phyloP scores from a whole-genome alignment of 1,140 invertebrate species.

The Apocrypta bakeri region DNA sequence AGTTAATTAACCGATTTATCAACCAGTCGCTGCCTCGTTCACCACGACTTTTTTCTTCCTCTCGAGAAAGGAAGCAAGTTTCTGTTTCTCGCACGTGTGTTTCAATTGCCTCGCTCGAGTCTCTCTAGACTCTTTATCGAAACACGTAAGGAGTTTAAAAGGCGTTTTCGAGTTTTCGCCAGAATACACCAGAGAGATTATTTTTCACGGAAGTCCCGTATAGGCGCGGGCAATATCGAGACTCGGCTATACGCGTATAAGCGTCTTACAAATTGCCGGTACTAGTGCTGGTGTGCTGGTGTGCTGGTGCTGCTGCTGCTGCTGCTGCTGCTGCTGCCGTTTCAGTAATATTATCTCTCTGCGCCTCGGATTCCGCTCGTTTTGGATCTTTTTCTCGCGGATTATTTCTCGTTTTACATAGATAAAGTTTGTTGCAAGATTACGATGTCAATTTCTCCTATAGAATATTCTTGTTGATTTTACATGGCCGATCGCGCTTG shows the following conservation, averaged over 20 bases:
- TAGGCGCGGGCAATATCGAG: not conserved
- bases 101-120: not conserved
- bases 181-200: conserved; percentile 2
- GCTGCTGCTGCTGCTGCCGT: no score
- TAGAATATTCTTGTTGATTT: not conserved
- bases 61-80: not conserved
- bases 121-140: not conserved
- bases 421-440: conserved; percentile 24
- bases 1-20: conserved; percentile 48
- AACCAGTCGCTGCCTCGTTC: not conserved
- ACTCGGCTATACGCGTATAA: not conserved
- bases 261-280: not conserved
- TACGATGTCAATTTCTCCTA: conserved; percentile 6
- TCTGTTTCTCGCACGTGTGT: not conserved
- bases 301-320: no score
- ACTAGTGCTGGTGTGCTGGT: no score
- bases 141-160: not conserved
- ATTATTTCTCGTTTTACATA: conserved; percentile 14
- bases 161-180: conserved; percentile 26
- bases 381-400: not conserved
- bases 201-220: conserved; percentile 22
- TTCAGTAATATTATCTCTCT: not conserved
- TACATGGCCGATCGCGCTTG: not conserved
- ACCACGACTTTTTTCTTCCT: no score
- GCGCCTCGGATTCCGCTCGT: not conserved